These are phyloP conservation scores for Chiloscyllium punctatum DNA, from an alignment of 2,797 vertebrate genomes.

Conservation along the genomic window DNA sequence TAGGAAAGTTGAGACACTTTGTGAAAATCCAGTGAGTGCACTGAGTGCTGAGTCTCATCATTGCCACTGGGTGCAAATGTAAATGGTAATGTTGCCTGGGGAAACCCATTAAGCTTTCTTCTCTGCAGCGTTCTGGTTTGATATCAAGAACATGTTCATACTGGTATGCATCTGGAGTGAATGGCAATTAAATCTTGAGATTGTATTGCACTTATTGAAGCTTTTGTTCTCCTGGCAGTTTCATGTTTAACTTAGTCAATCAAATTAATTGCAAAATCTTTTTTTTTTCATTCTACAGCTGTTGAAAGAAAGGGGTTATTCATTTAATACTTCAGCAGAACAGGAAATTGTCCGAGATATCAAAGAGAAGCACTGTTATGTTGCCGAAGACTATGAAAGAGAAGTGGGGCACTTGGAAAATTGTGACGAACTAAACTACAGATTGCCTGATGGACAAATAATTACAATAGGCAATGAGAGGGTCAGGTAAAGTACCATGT, in stretches of 20 bases:
- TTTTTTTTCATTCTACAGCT: constrained; percentile 48
- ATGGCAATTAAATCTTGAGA: neutral
- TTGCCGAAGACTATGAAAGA: constrained; percentile 54
- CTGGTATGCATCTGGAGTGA: neutral
- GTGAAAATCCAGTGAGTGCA: neutral
- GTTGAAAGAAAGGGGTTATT: constrained; percentile 61
- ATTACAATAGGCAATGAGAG: constrained; percentile 53
- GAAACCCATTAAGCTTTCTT: neutral
- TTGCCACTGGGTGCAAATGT: too few relatives aligned
- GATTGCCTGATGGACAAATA: constrained; percentile 60
- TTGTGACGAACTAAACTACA: constrained; percentile 50
- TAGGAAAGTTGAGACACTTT: too few relatives aligned
- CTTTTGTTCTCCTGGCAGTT: neutral
- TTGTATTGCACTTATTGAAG: neutral
- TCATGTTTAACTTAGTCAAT: neutral
- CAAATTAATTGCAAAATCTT: neutral
- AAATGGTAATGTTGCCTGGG: neutral
- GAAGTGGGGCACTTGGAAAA: constrained; percentile 46
- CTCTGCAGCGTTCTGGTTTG: neutral
- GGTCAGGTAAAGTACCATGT: constrained; percentile 57
- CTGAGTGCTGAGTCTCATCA: neutral
- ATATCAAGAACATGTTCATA: neutral
- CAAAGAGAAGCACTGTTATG: constrained; percentile 63
- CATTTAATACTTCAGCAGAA: constrained; percentile 61
- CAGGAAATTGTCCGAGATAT: constrained; percentile 66